These are phyloP conservation scores for Amblyteles armatorius DNA, from an alignment of 2,888 invertebrate species.

Conservation along the genomic window DNA sequence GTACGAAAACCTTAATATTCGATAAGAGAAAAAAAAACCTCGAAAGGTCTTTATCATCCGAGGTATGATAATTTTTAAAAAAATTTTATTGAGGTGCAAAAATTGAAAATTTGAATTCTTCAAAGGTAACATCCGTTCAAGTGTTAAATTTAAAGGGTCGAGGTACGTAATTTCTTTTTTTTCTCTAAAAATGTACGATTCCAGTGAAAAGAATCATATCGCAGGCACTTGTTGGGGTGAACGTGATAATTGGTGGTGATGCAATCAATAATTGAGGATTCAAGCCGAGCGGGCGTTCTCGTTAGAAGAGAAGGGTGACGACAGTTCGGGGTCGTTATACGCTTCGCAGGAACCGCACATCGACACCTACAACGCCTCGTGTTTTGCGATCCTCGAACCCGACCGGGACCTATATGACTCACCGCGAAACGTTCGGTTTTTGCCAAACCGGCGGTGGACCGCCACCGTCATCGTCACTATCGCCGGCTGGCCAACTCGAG, in stretches of 20 bases:
- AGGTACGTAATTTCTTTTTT: no score
- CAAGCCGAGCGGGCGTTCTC: not conserved
- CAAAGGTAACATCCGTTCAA: no score
- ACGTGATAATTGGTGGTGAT: not conserved
- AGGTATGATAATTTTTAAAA: not conserved
- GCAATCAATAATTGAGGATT: constrained; percentile 16
- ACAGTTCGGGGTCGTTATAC: constrained; percentile 25
- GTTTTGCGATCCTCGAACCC: constrained; percentile 61
- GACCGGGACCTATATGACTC: constrained; percentile 65
- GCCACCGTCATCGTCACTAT: constrained; percentile 43
- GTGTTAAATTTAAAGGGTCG: no score
- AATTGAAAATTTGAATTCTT: not conserved
- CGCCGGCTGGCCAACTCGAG: constrained; percentile 49
- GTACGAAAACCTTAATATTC: not conserved
- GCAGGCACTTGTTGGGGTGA: not conserved
- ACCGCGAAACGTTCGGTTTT: constrained; percentile 65
- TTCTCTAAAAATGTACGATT: no score
- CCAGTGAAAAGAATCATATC: not conserved
- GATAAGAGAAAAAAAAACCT: not conserved
- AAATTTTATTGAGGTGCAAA: no score
- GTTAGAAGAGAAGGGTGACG: constrained; percentile 12
- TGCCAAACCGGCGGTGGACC: constrained; percentile 61
- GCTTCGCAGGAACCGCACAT: constrained; percentile 44
- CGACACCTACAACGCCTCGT: constrained; percentile 54
- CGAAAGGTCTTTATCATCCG: not conserved